A percentile compares a stretch with the other conserved stretches of the same genome.
phyloP scores from a whole-genome alignment of 2,113 vertebrate genomes.

The Probosciger aterrimus region DNA sequence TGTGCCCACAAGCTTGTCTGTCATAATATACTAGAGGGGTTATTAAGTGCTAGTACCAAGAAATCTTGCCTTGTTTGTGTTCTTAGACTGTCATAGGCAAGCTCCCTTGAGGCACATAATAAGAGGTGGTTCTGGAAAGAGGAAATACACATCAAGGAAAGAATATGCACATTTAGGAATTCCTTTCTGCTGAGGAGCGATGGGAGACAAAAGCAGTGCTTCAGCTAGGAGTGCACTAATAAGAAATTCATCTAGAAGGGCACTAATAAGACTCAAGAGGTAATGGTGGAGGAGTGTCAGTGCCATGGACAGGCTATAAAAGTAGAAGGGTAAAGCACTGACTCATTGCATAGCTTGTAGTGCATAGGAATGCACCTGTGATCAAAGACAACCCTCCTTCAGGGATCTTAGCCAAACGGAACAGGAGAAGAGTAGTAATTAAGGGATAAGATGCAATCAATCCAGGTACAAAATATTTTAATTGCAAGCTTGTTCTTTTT shows the following conservation, averaged over 20 bases:
- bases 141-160: neutral
- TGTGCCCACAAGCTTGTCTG: neutral
- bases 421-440: neutral
- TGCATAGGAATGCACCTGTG: rapidly evolving
- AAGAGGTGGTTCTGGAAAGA: neutral
- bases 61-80: neutral
- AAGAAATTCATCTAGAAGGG: neutral
- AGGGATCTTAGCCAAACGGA: neutral
- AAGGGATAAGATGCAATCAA: neutral
- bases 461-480: neutral
- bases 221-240: neutral
- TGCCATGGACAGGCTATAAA: neutral
- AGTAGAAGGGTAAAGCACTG: neutral
- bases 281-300: neutral
- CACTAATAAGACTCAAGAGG: neutral
- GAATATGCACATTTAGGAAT: neutral
- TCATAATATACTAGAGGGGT: neutral
- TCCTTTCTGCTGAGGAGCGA: neutral
- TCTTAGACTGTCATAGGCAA: neutral
- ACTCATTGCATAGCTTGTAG: neutral
- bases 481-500: neutral
- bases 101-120: neutral
- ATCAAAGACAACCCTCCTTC: neutral
- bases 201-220: rapidly evolving
- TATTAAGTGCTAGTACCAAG: neutral